Base-by-base conservation (phyloP, 2,888 invertebrate genomes). In the Epistrophella euchroma region DNA sequence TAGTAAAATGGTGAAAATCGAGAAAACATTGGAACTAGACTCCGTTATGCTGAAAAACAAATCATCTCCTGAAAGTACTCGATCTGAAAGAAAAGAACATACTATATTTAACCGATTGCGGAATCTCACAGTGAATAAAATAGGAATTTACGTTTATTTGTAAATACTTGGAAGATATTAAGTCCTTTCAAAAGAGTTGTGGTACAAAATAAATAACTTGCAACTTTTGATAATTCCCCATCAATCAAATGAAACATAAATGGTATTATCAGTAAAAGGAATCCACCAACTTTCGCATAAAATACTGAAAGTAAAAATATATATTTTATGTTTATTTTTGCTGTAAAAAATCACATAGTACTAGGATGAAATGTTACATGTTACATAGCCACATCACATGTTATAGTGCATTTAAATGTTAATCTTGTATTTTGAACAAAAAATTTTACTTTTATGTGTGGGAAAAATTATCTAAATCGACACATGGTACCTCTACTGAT, bases 261-360 rank as follows among this genome's bases (percentile, higher is more conserved):
- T 2, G 92, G 92, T 58, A 91, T 89, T 50, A 91, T 77, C 15
- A 92, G 87, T 62, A 92, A 87, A 2, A 92, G 88, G 19, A 90
- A 88, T 40, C 92, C 92, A 9, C 92, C 91, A 58, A 91, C 89
- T 89, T 91, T 92, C 0, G 92, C 91, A 88, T 91, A 91, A 80
- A 92, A 92, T 28, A 91, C 92, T 92, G 74, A 0, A 75, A 90
- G 58, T 72, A 22, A 45, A 85, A 64, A 40, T 58, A 19, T 56
- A 17, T 32, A 17, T 28, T 25, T 32, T 9, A 32, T 32, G 32
- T 5, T 32, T 32, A 7, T 32, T 32, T 32, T 32, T 32, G 2
- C 28, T 28, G 4, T 28, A 28, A 5, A 28, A 28, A 4, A 28
- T 28, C 6, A 28, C 4, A 25, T 25, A 4, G 4, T 25, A 25